Evolutionary conservation across 2,888 invertebrate species (phyloP), one percentile per base, ranked within the genome.

Genomic region (Cistogaster globosa): DNA sequence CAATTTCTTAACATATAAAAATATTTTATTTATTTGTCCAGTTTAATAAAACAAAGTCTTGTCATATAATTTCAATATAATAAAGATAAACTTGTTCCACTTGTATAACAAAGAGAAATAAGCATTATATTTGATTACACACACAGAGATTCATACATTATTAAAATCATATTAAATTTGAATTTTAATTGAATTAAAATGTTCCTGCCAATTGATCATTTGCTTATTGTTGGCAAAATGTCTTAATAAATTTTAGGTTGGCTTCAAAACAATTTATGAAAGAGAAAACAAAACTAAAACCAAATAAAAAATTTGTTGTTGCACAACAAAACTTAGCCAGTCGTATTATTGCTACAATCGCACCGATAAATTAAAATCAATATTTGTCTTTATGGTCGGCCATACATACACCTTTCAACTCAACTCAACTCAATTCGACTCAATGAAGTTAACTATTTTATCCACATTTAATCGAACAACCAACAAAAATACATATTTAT

Each of bases 141-240:
- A 32, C 6, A 32, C 32, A 32, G 6, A 3, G 2, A 26, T 26
- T 2, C 26, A 1, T 26, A 26, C 45, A 4, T 14, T n/a, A 3
- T 48, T 42, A 42, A 7, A 42, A 12, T 48, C 57, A 16, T 63
- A 77, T 14, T 60, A n/a, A n/a, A 20, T 16, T 53, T 16, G 48
- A 3, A 3, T 57, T 57, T 67, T 74, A 14, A 67, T 67, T 57
- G 11, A 36, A 63, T 26, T 51, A 20, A 42, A 67, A 76, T 63
- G 58, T 82, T 65, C 22, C 51, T 75, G 78, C 74, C 82, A 85
- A 85, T 78, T 85, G 78, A 71, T 69, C 74, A 84, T 80, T 80
- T 68, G 72, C 84, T 72, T 72, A 80, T 80, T 71, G 63, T 48
- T 32, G 57, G 42, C 48, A 38, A 63, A 82, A 78, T 78, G 77